Base-by-base conservation (phyloP, 1,140 invertebrate species). In the Bombus superbus region DNA sequence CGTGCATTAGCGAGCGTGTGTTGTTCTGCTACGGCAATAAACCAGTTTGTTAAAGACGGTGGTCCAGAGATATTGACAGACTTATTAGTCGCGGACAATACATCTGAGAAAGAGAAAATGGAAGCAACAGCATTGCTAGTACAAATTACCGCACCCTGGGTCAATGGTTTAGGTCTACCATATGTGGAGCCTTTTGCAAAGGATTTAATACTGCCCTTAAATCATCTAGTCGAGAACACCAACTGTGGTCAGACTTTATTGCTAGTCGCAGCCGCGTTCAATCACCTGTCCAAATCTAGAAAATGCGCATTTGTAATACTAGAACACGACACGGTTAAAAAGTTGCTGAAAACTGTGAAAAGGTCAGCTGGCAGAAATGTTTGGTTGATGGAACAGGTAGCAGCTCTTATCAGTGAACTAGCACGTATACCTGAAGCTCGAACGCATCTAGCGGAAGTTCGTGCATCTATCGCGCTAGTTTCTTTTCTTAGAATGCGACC, bases 351-450 rank as follows among this genome's bases (percentile, higher is more conserved):
- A 76, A 95, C 95, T 78, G 94, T 96, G 6, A 95, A 95, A 47
- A 95, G 93, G 38, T 96, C 96, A 5, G 92, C 95, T 1, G 93
- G 93, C 13, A 91, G 90, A 1, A 95, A 93, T 71, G 91, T 95
- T 9, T 94, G 93, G 91, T 66, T 95, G 32, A 95, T 95, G 96
- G 98, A 98, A 92, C 98, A 98, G 95, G 97, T 98, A 3, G 97
- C 98, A 0, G 98, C 98, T 0, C 95, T 98, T 0, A 93, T 98
- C 13, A 97, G 97, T 8, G 98, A 98, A 87, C 96, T 99, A 94
- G 97, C 98, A 0, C 96, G 97, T 9, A 94, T 96, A 57, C 95
- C 97, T 1, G 95, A 96, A 40, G 96, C 97, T 62, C 95, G 97
- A 73, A 87, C 95, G 2, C 94, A 96, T 74, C 92, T 98, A 62